These are phyloP conservation scores for Trichosurus vulpecula DNA, from an alignment of 2,797 vertebrate genomes.

Conservation along the genomic window DNA sequence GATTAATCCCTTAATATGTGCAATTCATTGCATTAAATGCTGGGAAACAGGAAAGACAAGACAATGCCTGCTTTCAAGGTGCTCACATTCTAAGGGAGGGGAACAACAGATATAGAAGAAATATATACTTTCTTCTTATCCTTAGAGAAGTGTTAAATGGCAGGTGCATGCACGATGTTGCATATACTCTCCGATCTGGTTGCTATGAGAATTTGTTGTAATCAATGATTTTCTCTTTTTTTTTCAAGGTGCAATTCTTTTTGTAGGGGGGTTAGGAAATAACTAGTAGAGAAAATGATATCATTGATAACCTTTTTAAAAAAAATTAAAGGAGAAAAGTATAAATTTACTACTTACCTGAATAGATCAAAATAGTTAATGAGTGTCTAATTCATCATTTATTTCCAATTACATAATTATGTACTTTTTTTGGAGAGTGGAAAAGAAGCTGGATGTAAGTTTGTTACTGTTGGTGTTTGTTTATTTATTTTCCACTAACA, in stretches of 20 bases:
- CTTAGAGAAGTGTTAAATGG: not conserved
- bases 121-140: not conserved
- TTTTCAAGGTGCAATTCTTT: not conserved
- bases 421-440: not conserved
- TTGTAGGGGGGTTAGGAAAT: not conserved
- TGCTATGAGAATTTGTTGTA: not conserved
- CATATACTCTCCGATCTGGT: not conserved
- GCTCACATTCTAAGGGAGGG: not conserved
- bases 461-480: not conserved
- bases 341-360: conserved; percentile 40
- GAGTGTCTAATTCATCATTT: conserved; percentile 50
- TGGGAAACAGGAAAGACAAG: not conserved
- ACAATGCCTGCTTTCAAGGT: not conserved
- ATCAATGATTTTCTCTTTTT: not conserved
- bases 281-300: not conserved
- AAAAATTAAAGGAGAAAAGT: not conserved
- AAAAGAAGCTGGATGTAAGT: not conserved
- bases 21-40: not conserved
- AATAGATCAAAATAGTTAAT: conserved; percentile 58
- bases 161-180: not conserved
- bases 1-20: not conserved
- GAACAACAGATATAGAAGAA: not conserved
- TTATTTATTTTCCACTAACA: not conserved
- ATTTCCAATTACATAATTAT: conserved; percentile 34
- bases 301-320: not conserved